Evolutionary conservation across 1,140 invertebrate species (phyloP), one percentile per base, ranked within the genome.

Genomic region (Paracyclopina nana): DNA sequence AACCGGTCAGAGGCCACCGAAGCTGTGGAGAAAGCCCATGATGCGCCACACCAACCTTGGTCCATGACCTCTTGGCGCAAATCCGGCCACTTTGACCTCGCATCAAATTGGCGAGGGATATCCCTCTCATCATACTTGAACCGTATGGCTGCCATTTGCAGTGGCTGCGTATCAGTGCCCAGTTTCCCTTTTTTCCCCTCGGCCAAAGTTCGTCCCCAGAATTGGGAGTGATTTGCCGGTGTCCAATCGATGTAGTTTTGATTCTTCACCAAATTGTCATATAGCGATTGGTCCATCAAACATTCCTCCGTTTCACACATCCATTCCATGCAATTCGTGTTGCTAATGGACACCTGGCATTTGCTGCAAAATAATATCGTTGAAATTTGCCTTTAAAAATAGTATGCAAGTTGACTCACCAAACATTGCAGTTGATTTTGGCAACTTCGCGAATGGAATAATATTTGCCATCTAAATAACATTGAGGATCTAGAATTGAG

Each of bases 21-120:
- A 9, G 78, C 76, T 0, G 86, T 83, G 0, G 82, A 82, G 29
- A 94, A 72, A 0, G 86, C 87, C 88, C 88, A 95, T 1, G 87
- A 91, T 0, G 84, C 74, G 1, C 77, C 86, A 60, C 88, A 74
- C 78, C 87, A 86, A 51, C 79, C 79, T 65, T 96, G 90, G 65
- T 96, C 86, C 9, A 73, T 65, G 8, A 92, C 68, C 0, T 66
- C 69, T 0, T 77, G 72, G 27, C 92, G 78, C 25, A 71, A 68
- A 0, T 69, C 66, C 0, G 72, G 72, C 87, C 87, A 94, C 8
- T 71, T 68, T 0, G 65, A 59, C 1, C 80, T 68, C 0, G 82
- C 66, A 61, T 92, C 82, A 61, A 94, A 92, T 30, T 69, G 55
- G 1, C 60, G 55, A 0, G 79, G 80, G 22, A 82, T 43, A 8